A percentile compares a stretch with the other conserved stretches of the same genome.
phyloP scores from a whole-genome alignment of 1,140 invertebrate species.

The Brachystomella parvula region DNA sequence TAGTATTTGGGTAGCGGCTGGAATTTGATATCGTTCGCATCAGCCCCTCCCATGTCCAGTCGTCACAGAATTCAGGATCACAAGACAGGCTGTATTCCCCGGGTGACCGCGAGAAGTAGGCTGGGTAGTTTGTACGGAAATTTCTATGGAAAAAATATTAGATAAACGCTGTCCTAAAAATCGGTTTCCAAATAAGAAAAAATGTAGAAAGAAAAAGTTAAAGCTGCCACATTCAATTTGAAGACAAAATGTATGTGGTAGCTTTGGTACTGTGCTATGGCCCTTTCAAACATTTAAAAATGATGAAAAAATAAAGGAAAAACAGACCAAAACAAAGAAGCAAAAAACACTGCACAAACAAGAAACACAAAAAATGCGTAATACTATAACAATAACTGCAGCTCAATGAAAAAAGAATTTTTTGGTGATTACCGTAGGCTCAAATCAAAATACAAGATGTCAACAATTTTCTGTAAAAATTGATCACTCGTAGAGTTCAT shows the following conservation, averaged over 20 bases:
- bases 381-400: neutral
- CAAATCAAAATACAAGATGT: neutral
- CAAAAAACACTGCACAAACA: too few relatives aligned
- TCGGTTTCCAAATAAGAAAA: neutral
- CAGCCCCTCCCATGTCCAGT: slow-evolving; percentile 13
- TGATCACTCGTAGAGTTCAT: neutral
- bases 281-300: neutral
- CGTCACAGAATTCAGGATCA: neutral
- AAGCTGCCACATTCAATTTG: too few relatives aligned
- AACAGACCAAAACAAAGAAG: too few relatives aligned
- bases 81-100: slow-evolving; percentile 22
- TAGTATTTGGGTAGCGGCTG: neutral
- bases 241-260: too few relatives aligned
- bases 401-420: too few relatives aligned
- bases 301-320: neutral
- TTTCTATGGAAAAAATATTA: slow-evolving; percentile 12
- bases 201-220: neutral
- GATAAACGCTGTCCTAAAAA: neutral
- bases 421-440: slow-evolving; percentile 10
- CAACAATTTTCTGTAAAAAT: neutral
- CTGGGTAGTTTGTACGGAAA: slow-evolving; percentile 24
- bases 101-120: slow-evolving; percentile 9
- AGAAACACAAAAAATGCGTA: neutral
- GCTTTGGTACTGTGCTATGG: neutral
- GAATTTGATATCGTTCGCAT: neutral